phyloP scores from a whole-genome alignment of 1,140 invertebrate species.

The Drosophila santomea region DNA sequence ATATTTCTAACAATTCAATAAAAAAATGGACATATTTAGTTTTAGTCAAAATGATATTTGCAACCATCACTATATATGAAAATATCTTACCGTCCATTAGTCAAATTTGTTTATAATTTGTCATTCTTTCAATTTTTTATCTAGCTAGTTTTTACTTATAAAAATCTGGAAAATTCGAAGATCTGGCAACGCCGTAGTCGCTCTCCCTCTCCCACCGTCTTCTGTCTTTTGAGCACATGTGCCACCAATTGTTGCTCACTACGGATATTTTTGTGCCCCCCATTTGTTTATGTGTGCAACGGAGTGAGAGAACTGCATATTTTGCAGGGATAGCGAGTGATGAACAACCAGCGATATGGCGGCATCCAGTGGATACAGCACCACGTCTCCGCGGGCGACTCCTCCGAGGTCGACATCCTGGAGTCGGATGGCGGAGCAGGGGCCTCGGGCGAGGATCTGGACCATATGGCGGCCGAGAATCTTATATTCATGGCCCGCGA shows the following conservation, averaged over 20 bases:
- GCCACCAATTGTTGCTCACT: constrained; percentile 68
- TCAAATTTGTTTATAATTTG: too few species aligned
- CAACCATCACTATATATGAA: too few species aligned
- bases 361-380: constrained; percentile 82
- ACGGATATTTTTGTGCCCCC: constrained; percentile 9
- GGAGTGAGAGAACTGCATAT: constrained; percentile 7
- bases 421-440: constrained; percentile 38
- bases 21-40: too few species aligned
- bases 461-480: constrained; percentile 88
- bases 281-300: constrained; percentile 26
- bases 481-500: constrained; percentile 87
- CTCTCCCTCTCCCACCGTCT: constrained; percentile 50
- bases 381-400: constrained; percentile 53
- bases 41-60: too few species aligned
- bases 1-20: too few species aligned
- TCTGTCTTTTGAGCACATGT: constrained; percentile 62
- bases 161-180: not conserved
- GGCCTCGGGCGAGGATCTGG: constrained; percentile 72
- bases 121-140: not conserved
- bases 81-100: too few species aligned
- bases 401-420: constrained; percentile 62
- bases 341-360: constrained; percentile 75
- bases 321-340: constrained; percentile 53
- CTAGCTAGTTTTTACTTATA: not conserved
- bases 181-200: constrained; percentile 53